phyloP scores from a whole-genome alignment of 2,113 vertebrate genomes.

The Catharus fuscescens region DNA sequence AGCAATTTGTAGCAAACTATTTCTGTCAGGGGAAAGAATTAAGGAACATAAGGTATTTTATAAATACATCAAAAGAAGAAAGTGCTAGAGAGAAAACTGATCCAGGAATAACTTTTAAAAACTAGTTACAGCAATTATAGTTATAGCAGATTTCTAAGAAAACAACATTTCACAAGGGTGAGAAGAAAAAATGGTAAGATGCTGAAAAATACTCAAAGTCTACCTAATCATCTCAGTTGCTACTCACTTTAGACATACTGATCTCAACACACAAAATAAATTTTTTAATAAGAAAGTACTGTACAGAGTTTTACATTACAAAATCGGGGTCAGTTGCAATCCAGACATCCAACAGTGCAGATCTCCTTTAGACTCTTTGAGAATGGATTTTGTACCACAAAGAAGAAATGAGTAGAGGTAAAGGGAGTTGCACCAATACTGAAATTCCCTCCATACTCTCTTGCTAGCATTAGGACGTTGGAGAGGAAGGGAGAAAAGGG shows the following conservation, averaged over 20 bases:
- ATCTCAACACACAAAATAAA: neutral
- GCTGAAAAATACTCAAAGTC: neutral
- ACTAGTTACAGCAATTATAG: neutral
- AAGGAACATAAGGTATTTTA: conserved; percentile 45
- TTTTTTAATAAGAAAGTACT: neutral
- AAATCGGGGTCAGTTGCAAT: neutral
- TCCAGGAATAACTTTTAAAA: neutral
- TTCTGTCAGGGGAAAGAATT: conserved; percentile 42
- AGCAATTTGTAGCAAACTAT: conserved; percentile 17
- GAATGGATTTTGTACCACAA: neutral
- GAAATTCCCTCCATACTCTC: neutral
- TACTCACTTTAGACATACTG: neutral
- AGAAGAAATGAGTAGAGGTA: neutral
- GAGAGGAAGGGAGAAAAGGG: neutral
- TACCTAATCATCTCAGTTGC: neutral
- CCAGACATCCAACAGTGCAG: neutral
- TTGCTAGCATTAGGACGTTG: neutral
- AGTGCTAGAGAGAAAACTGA: conserved; percentile 6
- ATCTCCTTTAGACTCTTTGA: neutral
- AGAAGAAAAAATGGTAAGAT: neutral
- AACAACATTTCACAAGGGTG: neutral
- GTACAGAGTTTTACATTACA: neutral
- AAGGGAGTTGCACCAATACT: neutral
- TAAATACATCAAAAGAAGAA: conserved; percentile 33
- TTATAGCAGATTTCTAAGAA: neutral